Conservation (phyloP, 2,797 vertebrate genomes). For the Acridotheres tristis region DNA sequence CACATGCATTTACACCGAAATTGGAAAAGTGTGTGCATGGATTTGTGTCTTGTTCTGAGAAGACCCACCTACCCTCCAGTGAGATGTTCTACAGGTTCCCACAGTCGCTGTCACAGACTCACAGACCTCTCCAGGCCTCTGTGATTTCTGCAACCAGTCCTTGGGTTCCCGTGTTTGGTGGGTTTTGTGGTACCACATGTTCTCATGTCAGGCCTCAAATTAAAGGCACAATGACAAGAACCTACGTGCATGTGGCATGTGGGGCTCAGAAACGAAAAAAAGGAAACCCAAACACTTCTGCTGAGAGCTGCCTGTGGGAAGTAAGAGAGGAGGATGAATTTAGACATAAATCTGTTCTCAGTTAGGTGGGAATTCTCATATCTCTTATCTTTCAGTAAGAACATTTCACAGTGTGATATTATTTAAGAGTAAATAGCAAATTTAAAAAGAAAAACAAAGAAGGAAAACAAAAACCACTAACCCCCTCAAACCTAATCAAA, state of each 20-base stretch:
- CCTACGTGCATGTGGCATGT: not conserved
- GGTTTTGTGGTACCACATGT: not conserved
- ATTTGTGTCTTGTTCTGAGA: not conserved
- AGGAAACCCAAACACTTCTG: not conserved
- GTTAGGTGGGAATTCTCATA: not conserved
- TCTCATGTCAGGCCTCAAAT: not conserved
- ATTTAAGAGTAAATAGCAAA: not conserved
- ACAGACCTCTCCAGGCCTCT: not conserved
- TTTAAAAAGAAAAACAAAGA: not conserved
- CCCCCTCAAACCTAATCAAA: not conserved
- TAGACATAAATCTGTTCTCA: conserved; percentile 20
- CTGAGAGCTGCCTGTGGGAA: not conserved
- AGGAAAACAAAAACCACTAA: not conserved
- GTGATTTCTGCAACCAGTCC: not conserved
- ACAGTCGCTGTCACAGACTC: not conserved
- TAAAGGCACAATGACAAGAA: not conserved
- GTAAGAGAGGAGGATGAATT: not conserved
- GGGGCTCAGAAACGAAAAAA: not conserved
- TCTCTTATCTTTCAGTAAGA: not conserved
- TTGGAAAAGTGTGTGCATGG: not conserved
- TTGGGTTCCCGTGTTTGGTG: not conserved
- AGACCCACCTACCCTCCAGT: not conserved
- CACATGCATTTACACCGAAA: not conserved
- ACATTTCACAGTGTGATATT: not conserved
- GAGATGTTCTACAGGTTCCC: not conserved